Evolutionary conservation across 2,797 vertebrate species (phyloP).

Genomic region (Lepus oiostolus): DNA sequence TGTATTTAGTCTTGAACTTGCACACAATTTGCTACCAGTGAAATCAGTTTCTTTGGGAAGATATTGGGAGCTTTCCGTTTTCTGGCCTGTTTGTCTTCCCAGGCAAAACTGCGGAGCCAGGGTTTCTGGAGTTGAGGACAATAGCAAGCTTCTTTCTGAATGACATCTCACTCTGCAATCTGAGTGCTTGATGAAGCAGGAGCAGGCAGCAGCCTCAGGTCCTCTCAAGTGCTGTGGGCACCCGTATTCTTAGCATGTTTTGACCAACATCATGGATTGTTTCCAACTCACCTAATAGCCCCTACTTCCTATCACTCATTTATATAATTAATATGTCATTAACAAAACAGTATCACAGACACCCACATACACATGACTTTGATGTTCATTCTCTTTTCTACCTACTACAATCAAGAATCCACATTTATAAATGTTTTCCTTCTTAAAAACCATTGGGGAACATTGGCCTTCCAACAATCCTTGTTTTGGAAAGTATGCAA

Average conservation of each 20-base stretch:
- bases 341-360: neutral
- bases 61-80: neutral
- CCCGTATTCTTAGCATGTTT: neutral
- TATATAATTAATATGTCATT: neutral
- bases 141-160: neutral
- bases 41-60: neutral
- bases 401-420: conserved; percentile 62
- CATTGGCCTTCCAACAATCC: neutral
- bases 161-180: neutral
- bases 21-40: neutral
- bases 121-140: neutral
- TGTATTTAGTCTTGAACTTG: neutral
- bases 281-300: neutral
- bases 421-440: conserved; percentile 62
- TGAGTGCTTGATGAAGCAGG: neutral
- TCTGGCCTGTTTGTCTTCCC: neutral
- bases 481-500: conserved; percentile 54
- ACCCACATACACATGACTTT: conserved; percentile 12
- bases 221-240: neutral
- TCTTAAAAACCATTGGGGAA: neutral
- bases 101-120: neutral
- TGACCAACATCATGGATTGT: neutral
- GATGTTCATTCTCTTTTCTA: conserved; percentile 62
- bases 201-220: neutral
- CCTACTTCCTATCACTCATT: conserved; percentile 26